These are phyloP conservation scores for Nixonia krombeini DNA, from an alignment of 1,140 invertebrate species.

Conservation along the genomic window DNA sequence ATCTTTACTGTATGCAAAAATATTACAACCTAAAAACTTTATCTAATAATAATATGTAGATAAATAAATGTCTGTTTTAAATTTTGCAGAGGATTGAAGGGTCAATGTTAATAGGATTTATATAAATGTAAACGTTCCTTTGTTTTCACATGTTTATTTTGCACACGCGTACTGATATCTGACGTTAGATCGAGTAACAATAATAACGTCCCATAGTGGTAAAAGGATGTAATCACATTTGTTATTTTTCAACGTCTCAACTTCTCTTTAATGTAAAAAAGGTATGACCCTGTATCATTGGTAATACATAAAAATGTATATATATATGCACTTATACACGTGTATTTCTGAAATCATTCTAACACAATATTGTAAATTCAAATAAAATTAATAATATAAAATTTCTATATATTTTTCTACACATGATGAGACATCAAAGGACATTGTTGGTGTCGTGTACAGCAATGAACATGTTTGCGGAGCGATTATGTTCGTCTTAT, in stretches of 20 bases:
- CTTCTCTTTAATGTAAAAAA: constrained; percentile 23
- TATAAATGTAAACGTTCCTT: constrained; percentile 6
- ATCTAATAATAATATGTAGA: too few species aligned
- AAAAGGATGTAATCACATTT: constrained; percentile 20
- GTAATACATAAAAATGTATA: constrained; percentile 14
- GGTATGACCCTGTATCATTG: constrained; percentile 41
- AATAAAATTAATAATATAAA: background rate
- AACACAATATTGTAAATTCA: background rate
- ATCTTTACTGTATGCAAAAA: too few species aligned
- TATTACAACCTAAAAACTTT: too few species aligned
- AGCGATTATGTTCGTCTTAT: background rate
- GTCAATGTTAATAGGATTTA: too few species aligned
- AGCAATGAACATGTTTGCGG: constrained; percentile 1
- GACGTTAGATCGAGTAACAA: constrained; percentile 29
- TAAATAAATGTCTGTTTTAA: too few species aligned
- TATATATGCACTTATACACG: background rate
- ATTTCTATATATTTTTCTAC: background rate
- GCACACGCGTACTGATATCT: constrained; percentile 34
- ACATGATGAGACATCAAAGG: background rate
- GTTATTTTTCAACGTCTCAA: constrained; percentile 13
- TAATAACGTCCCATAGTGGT: constrained; percentile 31
- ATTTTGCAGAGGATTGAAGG: too few species aligned
- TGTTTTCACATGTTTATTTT: constrained; percentile 42
- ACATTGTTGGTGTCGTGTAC: background rate
- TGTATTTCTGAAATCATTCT: too few species aligned